Percentiles rank a stretch among this genome's conserved stretches.
Evolutionary conservation across 2,888 invertebrate species (phyloP).

Genomic region (Cordilura impudica): DNA sequence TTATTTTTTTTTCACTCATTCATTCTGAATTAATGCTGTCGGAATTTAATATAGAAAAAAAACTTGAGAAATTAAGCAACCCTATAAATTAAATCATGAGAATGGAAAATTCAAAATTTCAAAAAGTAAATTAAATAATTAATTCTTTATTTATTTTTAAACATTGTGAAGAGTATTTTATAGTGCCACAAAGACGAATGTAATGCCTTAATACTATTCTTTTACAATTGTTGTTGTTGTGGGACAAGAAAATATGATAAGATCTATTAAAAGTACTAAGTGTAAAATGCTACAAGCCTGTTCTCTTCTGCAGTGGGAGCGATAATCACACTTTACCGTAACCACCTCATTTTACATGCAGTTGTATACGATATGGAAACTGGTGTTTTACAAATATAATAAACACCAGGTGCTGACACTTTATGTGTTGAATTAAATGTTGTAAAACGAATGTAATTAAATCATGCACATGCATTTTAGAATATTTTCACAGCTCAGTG

Average conservation of each 20-base stretch:
- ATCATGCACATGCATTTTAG: neutral
- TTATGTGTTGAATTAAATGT: neutral
- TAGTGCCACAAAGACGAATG: no score
- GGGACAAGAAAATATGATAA: constrained; percentile 20
- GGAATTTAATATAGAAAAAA: no score
- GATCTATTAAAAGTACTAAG: constrained; percentile 19
- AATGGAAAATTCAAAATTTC: no score
- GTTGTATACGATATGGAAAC: constrained; percentile 1
- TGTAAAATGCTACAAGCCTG: neutral
- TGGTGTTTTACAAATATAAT: constrained; percentile 34
- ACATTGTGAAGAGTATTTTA: no score
- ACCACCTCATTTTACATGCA: constrained; percentile 38
- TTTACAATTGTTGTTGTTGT: no score
- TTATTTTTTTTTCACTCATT: no score
- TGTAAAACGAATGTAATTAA: constrained; percentile 17
- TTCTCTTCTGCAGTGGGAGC: neutral
- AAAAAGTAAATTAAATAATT: no score
- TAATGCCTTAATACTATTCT: no score
- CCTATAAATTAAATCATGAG: no score
- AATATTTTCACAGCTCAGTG: neutral
- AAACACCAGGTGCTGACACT: constrained; percentile 46
- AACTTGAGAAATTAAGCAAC: no score
- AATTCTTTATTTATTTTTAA: no score
- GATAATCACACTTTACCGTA: constrained; percentile 15
- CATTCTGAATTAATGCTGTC: no score